Percentiles rank a stretch among this genome's conserved stretches.
Conservation (phyloP, 2,797 vertebrate genomes). For the Benthosema pterotum region DNA sequence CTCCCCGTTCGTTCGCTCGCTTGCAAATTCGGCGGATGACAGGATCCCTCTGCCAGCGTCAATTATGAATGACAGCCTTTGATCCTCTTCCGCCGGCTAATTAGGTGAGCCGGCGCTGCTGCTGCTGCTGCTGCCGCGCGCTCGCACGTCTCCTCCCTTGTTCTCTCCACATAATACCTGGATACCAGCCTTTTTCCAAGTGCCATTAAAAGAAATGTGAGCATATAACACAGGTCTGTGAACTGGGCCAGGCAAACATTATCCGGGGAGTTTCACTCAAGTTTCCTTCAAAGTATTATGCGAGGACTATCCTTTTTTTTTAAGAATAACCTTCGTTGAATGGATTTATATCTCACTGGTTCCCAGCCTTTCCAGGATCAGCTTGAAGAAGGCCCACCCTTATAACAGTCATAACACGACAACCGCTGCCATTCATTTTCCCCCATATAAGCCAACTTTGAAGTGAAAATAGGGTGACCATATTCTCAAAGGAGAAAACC, state of each 20-base stretch:
- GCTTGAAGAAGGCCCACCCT: too few relatives aligned
- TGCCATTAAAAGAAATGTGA: conserved; percentile 2
- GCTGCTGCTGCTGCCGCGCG: too few relatives aligned
- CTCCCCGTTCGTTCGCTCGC: conserved; percentile 58
- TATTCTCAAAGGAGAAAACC: too few relatives aligned
- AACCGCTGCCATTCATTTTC: too few relatives aligned
- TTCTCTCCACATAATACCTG: conserved; percentile 53
- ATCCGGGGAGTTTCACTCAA: conserved; percentile 49
- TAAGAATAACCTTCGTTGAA: not conserved
- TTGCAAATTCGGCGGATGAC: conserved; percentile 76
- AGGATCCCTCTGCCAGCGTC: conserved; percentile 70
- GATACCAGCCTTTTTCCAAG: conserved; percentile 42
- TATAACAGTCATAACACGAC: too few relatives aligned
- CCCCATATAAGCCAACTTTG: too few relatives aligned
- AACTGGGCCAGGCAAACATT: conserved; percentile 48
- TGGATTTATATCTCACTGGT: too few relatives aligned
- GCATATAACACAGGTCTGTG: not conserved
- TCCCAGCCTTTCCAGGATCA: too few relatives aligned
- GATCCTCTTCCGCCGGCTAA: conserved; percentile 74
- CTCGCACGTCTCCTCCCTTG: conserved; percentile 31
- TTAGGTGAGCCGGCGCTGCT: conserved; percentile 65
- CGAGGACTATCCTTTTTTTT: conserved; percentile 9
- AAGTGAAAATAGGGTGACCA: too few relatives aligned
- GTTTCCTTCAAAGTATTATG: conserved; percentile 40
- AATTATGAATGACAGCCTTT: conserved; percentile 83